phyloP scores from a whole-genome alignment of 2,888 invertebrate species.

The Rhaphigaster nebulosa region DNA sequence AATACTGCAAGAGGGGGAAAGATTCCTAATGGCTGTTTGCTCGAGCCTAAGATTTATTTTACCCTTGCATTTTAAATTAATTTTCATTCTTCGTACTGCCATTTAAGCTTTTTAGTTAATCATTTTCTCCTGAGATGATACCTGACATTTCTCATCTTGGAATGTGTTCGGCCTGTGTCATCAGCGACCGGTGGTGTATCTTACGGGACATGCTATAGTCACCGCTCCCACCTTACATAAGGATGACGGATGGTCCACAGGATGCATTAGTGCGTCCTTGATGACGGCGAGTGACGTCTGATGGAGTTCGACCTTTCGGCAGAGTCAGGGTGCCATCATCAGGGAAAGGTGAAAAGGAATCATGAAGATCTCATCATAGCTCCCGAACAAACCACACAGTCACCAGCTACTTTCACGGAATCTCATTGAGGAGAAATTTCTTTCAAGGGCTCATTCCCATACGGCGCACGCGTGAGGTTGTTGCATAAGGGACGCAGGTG shows the following conservation, averaged over 20 bases:
- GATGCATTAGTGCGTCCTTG: not conserved
- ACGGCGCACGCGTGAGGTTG: not conserved
- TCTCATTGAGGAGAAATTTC: conserved; percentile 49
- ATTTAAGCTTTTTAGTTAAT: too few relatives aligned
- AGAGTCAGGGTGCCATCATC: conserved; percentile 29
- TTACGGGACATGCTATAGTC: not conserved
- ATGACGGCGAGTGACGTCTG: not conserved
- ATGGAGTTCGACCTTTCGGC: conserved; percentile 34
- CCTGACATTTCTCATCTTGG: not conserved
- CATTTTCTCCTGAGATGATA: not conserved
- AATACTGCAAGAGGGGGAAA: too few relatives aligned
- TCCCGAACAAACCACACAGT: conserved; percentile 9
- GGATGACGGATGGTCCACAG: not conserved
- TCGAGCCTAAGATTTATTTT: too few relatives aligned
- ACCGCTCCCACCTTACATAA: not conserved
- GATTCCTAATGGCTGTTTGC: too few relatives aligned
- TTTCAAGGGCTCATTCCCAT: conserved; percentile 24
- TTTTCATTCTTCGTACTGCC: not conserved
- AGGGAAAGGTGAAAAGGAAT: conserved; percentile 32
- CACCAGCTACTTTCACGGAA: conserved; percentile 35
- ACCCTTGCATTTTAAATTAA: too few relatives aligned
- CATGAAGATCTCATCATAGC: conserved; percentile 24
- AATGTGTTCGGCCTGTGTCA: not conserved
- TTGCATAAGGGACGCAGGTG: not conserved
- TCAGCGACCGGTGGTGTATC: not conserved